Conservation (phyloP, 2,113 vertebrate genomes). For the Gavia stellata region DNA sequence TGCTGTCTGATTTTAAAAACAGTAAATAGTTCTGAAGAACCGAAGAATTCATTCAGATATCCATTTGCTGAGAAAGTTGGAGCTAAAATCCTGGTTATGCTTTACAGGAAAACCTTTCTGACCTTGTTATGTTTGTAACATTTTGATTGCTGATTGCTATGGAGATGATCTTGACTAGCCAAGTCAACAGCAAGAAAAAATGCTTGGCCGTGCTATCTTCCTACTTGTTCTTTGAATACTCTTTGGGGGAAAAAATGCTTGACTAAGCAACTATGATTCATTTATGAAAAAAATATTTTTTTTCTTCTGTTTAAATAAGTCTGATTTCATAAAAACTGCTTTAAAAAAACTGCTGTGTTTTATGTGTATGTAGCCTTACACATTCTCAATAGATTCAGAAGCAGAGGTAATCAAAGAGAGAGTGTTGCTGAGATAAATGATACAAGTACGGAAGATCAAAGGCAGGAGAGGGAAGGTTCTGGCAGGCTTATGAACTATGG, state of each 20-base stretch:
- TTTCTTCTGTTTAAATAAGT: background rate
- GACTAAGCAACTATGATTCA: background rate
- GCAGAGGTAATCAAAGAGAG: background rate
- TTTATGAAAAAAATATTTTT: background rate
- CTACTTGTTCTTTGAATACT: background rate
- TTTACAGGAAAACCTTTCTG: constrained; percentile 15
- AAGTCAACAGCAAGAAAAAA: constrained; percentile 20
- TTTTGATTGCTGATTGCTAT: constrained; percentile 61
- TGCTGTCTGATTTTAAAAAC: background rate
- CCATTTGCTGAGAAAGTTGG: constrained; percentile 52
- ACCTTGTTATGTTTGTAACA: constrained; percentile 42
- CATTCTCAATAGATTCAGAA: background rate
- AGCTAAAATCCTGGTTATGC: constrained; percentile 59
- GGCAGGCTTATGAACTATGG: background rate
- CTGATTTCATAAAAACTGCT: background rate
- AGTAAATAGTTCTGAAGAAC: constrained; percentile 12
- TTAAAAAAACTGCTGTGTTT: background rate
- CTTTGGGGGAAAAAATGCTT: background rate
- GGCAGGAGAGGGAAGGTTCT: background rate
- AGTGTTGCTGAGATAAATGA: background rate
- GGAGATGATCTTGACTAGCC: constrained; percentile 56
- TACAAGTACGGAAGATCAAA: background rate
- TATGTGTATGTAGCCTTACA: background rate
- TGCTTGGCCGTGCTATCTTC: background rate
- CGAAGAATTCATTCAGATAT: constrained; percentile 32